Percentiles rank a stretch among this genome's conserved stretches.
These are phyloP conservation scores for Isaurus tuberculatus DNA, from an alignment of 92 coral and sea anemone species.

Conservation along the genomic window DNA sequence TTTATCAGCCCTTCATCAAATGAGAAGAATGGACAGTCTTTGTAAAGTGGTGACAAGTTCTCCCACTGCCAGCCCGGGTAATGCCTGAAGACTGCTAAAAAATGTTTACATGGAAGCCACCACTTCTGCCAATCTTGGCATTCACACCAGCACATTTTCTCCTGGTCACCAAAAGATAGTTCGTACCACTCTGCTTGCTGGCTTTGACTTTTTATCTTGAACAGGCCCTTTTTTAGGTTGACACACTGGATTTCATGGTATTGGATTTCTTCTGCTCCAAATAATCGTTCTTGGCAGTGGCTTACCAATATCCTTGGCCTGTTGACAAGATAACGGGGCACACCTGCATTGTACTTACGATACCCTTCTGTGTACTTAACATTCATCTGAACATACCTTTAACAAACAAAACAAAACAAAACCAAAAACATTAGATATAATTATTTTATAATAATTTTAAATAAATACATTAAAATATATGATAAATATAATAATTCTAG, in stretches of 20 bases:
- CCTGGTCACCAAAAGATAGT: conserved; percentile 12
- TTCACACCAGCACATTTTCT: conserved; percentile 8
- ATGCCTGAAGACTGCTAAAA: conserved; percentile 41
- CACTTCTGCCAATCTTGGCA: conserved; percentile 44
- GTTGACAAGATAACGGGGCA: conserved; percentile 57
- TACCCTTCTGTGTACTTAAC: conserved; percentile 41
- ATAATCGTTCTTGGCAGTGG: conserved; percentile 53
- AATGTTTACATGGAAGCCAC: conserved; percentile 63
- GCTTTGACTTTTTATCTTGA: not conserved
- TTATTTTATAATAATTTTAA: not conserved
- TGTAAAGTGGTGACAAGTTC: conserved; percentile 5
- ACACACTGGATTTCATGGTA: not conserved
- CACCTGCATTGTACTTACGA: conserved; percentile 43
- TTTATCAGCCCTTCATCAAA: conserved; percentile 44
- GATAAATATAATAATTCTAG: not conserved
- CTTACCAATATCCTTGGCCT: conserved; percentile 50
- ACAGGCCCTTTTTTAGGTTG: not conserved
- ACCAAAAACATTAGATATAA: not conserved
- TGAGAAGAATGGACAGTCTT: conserved; percentile 53
- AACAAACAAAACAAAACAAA: conserved; percentile 1
- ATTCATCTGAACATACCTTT: conserved; percentile 56
- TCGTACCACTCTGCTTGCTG: conserved; percentile 55
- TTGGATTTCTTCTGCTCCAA: conserved; percentile 32
- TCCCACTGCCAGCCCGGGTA: conserved; percentile 44
- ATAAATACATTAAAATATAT: not conserved